phyloP scores from a whole-genome alignment of 1,140 invertebrate species.

The Subanguina moxae region DNA sequence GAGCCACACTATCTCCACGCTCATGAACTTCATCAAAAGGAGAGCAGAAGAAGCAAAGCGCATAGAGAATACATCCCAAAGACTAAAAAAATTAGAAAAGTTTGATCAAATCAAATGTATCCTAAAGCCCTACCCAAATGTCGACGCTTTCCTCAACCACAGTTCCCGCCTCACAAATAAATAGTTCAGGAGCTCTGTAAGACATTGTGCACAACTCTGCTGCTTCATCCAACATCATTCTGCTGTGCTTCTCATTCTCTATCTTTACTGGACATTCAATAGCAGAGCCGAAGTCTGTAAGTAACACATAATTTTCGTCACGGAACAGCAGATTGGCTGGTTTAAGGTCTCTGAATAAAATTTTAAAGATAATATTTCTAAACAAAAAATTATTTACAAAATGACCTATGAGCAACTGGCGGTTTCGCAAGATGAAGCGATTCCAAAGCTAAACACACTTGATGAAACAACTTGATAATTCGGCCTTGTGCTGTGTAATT shows the following conservation, averaged over 20 bases:
- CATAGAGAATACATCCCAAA: conserved; percentile 35
- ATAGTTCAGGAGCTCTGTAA: conserved; percentile 31
- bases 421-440: conserved; percentile 18
- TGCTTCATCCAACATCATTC: conserved; percentile 32
- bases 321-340: conserved; percentile 34
- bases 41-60: conserved; percentile 28
- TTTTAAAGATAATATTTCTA: neutral
- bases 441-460: conserved; percentile 22
- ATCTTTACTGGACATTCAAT: conserved; percentile 31
- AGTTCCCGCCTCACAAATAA: conserved; percentile 27
- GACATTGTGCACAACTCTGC: conserved; percentile 36
- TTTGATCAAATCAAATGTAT: too few species aligned
- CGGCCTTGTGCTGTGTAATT: conserved; percentile 33
- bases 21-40: conserved; percentile 35
- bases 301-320: conserved; percentile 12
- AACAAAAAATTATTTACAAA: neutral
- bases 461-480: conserved; percentile 14
- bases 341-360: conserved; percentile 29
- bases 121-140: conserved; percentile 21
- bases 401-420: conserved; percentile 29
- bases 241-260: conserved; percentile 13
- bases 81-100: conserved; percentile 36
- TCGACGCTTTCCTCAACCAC: conserved; percentile 28
- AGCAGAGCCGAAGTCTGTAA: conserved; percentile 35
- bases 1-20: conserved; percentile 22